Evolutionary conservation across 64 coral and sea anemone genomes (phyloP).

Genomic region (Dendrophyllia cribrosa): DNA sequence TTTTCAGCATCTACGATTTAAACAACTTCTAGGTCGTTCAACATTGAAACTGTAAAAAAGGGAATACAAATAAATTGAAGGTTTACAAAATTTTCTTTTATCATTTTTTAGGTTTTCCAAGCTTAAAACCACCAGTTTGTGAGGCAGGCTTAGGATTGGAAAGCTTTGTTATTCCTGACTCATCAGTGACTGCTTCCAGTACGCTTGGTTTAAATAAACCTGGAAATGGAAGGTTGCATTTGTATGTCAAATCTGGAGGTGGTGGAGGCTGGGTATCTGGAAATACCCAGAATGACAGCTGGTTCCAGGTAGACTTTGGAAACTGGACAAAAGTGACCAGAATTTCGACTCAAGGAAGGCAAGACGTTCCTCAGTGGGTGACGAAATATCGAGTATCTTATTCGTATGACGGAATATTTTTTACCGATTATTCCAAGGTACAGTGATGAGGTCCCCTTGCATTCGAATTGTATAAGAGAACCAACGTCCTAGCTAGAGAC

Average conservation of each 20-base stretch:
- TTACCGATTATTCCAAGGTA: not conserved
- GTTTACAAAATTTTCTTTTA: no score
- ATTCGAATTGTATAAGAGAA: no score
- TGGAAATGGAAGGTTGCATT: not conserved
- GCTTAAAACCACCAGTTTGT: not conserved
- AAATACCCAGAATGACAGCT: not conserved
- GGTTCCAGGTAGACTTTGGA: slow-evolving; percentile 1
- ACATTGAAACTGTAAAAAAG: no score
- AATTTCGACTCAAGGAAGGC: not conserved
- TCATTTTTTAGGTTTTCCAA: not conserved
- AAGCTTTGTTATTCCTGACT: not conserved
- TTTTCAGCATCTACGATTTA: no score
- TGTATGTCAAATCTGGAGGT: not conserved
- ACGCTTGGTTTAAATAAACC: not conserved
- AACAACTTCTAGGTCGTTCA: no score
- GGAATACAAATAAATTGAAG: no score
- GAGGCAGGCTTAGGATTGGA: not conserved
- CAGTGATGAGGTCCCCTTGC: no score
- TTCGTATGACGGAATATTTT: not conserved
- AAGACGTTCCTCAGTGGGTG: not conserved
- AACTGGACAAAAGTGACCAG: not conserved
- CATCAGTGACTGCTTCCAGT: not conserved
- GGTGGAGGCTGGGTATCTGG: not conserved
- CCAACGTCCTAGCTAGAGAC: no score
- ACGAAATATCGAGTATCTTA: not conserved